phyloP scores from a whole-genome alignment of 2,113 vertebrate species.

The Malurus cyaneus region DNA sequence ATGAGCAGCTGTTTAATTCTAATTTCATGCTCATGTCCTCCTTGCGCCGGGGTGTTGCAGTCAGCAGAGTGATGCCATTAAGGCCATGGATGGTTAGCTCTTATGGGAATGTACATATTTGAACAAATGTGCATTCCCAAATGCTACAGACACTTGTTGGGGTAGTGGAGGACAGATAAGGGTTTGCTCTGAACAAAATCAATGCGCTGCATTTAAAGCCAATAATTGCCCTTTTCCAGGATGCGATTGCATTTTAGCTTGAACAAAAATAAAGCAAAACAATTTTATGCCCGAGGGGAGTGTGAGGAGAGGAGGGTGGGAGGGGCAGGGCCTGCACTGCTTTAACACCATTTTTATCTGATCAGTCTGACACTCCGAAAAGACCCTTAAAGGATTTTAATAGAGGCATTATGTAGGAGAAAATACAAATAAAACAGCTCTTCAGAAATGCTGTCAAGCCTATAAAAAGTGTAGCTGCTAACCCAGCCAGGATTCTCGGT shows the following conservation, averaged over 20 bases:
- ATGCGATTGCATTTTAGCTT: neutral
- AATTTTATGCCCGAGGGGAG: neutral
- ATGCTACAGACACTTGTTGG: neutral
- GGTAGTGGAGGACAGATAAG: neutral
- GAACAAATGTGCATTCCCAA: neutral
- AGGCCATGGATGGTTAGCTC: neutral
- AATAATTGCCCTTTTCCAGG: neutral
- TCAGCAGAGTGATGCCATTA: neutral
- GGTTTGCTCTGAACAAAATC: neutral
- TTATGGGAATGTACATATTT: neutral
- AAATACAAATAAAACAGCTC: neutral
- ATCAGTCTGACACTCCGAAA: neutral
- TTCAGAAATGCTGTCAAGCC: neutral
- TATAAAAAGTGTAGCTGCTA: neutral
- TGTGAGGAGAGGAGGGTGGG: rapidly evolving
- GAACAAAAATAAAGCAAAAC: neutral
- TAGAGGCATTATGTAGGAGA: neutral
- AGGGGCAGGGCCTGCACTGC: neutral
- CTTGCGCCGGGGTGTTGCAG: neutral
- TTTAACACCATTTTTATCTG: neutral
- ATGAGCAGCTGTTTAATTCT: neutral
- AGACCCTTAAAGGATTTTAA: neutral
- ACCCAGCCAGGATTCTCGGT: neutral
- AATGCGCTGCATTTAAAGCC: neutral
- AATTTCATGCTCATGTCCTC: neutral